Conservation (phyloP, 2,797 vertebrate genomes). For the Darevskia mixta region DNA sequence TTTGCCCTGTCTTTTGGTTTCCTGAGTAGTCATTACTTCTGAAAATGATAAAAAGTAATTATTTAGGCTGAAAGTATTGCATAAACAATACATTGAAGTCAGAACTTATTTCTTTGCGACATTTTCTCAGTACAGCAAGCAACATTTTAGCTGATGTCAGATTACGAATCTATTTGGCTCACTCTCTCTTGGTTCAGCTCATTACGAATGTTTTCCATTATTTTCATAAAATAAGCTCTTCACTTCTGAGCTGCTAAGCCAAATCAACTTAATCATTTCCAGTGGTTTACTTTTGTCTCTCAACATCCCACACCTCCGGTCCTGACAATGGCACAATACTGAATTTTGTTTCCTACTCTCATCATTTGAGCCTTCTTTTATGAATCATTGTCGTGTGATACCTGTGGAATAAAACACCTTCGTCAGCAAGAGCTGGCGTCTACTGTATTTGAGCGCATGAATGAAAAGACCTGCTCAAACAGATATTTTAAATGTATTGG, state of each 20-base stretch:
- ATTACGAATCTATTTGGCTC: not conserved
- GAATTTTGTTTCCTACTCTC: not conserved
- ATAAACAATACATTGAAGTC: not conserved
- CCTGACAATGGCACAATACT: not conserved
- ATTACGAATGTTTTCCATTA: not conserved
- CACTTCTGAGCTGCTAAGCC: not conserved
- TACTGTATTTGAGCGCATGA: not conserved
- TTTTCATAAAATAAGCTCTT: accelerated
- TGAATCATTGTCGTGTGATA: not conserved
- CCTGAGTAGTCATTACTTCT: not conserved
- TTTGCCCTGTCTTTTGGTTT: not conserved
- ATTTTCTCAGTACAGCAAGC: accelerated
- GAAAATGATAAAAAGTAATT: not conserved
- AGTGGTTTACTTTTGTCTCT: not conserved
- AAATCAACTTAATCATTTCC: not conserved
- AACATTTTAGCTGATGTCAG: not conserved
- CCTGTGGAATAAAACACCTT: not conserved
- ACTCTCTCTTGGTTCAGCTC: not conserved
- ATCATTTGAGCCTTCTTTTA: not conserved
- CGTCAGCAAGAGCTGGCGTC: not conserved
- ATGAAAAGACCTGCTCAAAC: not conserved
- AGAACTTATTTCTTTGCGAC: not conserved
- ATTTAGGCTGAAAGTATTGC: not conserved
- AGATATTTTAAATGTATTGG: not conserved
- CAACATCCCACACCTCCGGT: not conserved